A percentile compares a stretch with the other conserved stretches of the same genome.
These are phyloP conservation scores for Carassius carassius DNA, from an alignment of 2,113 vertebrate species.

Conservation along the genomic window DNA sequence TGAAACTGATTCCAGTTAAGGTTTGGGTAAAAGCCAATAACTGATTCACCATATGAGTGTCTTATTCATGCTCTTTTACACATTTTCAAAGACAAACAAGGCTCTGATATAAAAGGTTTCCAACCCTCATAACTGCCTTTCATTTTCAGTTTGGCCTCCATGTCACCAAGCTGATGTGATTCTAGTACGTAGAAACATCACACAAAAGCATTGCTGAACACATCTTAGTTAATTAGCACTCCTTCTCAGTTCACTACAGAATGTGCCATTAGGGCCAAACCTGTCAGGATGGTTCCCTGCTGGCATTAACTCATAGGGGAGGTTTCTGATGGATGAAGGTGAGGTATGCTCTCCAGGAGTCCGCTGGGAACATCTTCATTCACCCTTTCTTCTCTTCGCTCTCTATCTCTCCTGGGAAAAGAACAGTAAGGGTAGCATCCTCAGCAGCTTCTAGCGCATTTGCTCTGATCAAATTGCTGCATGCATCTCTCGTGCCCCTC, in stretches of 20 bases:
- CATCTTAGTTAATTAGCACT: conserved; percentile 27
- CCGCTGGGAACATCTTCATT: conserved; percentile 49
- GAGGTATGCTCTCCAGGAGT: conserved; percentile 65
- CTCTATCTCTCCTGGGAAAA: conserved; percentile 54
- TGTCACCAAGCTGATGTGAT: not conserved
- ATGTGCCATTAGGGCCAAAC: conserved; percentile 35
- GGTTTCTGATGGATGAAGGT: conserved; percentile 72
- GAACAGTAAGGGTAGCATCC: conserved; percentile 57
- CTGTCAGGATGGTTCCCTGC: conserved; percentile 40
- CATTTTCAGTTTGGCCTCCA: not conserved
- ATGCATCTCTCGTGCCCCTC: conserved; percentile 40
- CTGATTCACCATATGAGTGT: not conserved
- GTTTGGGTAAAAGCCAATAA: not conserved
- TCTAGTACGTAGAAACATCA: not conserved
- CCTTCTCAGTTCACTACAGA: conserved; percentile 39
- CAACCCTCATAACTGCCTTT: conserved; percentile 6
- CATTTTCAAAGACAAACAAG: conserved; percentile 2
- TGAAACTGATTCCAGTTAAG: not conserved
- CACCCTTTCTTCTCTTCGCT: conserved; percentile 1
- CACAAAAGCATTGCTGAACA: conserved; percentile 5
- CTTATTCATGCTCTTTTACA: not conserved
- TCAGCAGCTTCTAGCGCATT: conserved; percentile 61
- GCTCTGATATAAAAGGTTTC: not conserved
- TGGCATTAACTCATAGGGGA: conserved; percentile 53
- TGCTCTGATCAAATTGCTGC: conserved; percentile 56